Percentiles rank a stretch among this genome's conserved stretches.
phyloP scores from a whole-genome alignment of 2,113 vertebrate genomes.

The Syngnathus scovelli region DNA sequence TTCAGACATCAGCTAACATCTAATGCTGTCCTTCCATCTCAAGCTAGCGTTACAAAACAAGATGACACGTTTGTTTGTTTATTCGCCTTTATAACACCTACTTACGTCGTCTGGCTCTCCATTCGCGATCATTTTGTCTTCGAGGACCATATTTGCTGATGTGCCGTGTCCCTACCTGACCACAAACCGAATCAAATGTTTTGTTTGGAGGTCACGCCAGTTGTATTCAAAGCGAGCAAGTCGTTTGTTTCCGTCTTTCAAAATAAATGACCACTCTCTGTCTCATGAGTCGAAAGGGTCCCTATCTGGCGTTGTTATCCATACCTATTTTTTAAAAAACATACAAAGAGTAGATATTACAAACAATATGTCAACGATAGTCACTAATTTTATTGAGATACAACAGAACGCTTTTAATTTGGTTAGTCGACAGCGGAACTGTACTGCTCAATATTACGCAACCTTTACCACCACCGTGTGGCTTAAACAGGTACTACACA shows the following conservation, averaged over 20 bases:
- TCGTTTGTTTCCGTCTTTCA: constrained; percentile 34
- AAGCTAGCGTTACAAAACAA: background rate
- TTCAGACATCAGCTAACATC: too few relatives aligned
- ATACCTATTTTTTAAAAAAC: too few relatives aligned
- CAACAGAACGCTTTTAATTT: constrained; percentile 4
- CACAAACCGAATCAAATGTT: background rate
- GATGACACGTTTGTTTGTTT: background rate
- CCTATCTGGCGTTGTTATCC: background rate
- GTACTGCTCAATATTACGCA: background rate
- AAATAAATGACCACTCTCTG: background rate
- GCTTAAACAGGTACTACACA: background rate
- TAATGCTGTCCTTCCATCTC: too few relatives aligned
- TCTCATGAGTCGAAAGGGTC: background rate
- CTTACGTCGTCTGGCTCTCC: constrained; percentile 69
- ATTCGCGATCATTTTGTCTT: constrained; percentile 67
- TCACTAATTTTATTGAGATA: too few relatives aligned
- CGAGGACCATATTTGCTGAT: constrained; percentile 61
- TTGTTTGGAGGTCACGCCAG: constrained; percentile 51
- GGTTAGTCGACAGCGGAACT: background rate
- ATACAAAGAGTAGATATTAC: too few relatives aligned
- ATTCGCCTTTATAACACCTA: background rate
- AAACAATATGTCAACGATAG: too few relatives aligned
- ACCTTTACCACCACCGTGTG: background rate
- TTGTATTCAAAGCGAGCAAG: constrained; percentile 24
- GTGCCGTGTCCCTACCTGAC: constrained; percentile 16